Base-by-base conservation (phyloP, 2,888 invertebrate genomes). In the Tetranychus piercei region DNA sequence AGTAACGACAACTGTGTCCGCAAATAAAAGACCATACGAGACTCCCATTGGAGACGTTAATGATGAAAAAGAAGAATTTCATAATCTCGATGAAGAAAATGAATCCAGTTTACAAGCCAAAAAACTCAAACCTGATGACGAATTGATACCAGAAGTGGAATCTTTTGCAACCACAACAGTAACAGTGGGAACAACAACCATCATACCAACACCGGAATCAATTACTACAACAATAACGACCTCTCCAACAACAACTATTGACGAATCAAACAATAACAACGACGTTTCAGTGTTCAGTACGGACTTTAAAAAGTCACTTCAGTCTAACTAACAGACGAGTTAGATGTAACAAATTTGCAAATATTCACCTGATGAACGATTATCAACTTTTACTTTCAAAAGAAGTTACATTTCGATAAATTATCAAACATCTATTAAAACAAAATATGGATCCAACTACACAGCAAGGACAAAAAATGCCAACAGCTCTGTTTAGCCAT, bases 21-120 rank as follows among this genome's bases (percentile, higher is more conserved):
- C n/a, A 23, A 66, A 6, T n/a, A 55, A 34, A 23, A 73, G 73
- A 66, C 73, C 65, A 64, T 22, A 20, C 65, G 73, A 73, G 22
- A 66, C 43, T 15, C 22, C 20, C 22, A 73, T n/a, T 55, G 73
- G 43, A 9, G 23, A 64, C 6, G 43, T 64, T 20, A 66, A 20
- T 64, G 65, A 73, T 22, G 73, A 55, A 9, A 66, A 73, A 43
- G 65, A 34, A 1, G 73, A 65, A 6, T 55, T 15, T 55, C 11
- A 55, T 55, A 55, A 55, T 55, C 55, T 15, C 15, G 55, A 55
- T 55, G 55, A 55, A 15, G 55, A 55, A 55, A 55, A 15, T 55
- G 55, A 55, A 15, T 55, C 55, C 9, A 6, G 5, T 55, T 55
- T 55, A 55, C 55, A 55, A 55, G 15, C 15, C 15, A 55, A 55